phyloP scores from a whole-genome alignment of 2,113 vertebrate genomes.

The Mobula birostris region DNA sequence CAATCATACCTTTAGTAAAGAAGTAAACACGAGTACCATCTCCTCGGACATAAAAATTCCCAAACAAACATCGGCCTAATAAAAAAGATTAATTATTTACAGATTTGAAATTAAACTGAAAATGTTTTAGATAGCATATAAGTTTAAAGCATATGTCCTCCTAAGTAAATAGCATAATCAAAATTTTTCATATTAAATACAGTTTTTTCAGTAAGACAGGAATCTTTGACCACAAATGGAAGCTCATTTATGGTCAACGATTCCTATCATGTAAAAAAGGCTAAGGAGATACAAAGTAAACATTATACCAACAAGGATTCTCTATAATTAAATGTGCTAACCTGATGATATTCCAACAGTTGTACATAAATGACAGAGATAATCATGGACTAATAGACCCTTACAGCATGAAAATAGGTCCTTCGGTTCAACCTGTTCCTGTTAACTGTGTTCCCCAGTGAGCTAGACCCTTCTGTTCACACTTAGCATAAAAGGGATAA shows the following conservation, averaged over 20 bases:
- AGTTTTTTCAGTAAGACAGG: background rate
- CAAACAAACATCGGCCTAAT: constrained; percentile 76
- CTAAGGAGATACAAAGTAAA: background rate
- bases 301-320: background rate
- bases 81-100: constrained; percentile 39
- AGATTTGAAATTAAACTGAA: constrained; percentile 21
- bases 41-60: constrained; percentile 84
- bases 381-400: no score
- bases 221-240: no score
- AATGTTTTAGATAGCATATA: background rate
- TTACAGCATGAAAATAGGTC: no score
- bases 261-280: background rate
- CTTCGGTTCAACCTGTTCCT: no score
- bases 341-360: background rate
- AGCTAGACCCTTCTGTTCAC: no score
- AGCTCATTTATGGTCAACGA: no score
- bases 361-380: background rate
- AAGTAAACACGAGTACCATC: constrained; percentile 89
- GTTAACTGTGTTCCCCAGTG: no score
- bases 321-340: background rate
- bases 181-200: background rate
- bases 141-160: background rate
- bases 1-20: constrained; percentile 79
- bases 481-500: no score
- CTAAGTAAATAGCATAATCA: background rate